Evolutionary conservation across 2,888 invertebrate species (phyloP).

Genomic region (Eristalinus sepulchralis): DNA sequence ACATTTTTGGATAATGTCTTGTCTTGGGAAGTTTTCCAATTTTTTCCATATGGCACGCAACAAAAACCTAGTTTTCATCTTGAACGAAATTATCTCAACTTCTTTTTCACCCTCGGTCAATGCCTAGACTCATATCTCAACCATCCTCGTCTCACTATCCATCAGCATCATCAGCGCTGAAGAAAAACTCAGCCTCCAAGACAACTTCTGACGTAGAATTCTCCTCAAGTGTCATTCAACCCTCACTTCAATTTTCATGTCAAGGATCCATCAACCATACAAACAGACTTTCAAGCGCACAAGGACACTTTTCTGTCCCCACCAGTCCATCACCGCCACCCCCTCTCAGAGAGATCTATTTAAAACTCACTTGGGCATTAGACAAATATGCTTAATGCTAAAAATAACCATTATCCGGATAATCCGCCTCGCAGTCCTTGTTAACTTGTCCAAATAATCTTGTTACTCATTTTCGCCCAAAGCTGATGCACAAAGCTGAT

Average conservation of each 20-base stretch:
- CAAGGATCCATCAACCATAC: neutral
- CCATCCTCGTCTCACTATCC: no score
- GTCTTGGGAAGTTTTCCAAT: no score
- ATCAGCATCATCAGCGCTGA: no score
- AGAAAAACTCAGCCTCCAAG: no score
- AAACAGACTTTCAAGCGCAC: neutral
- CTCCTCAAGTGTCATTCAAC: neutral
- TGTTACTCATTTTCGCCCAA: conserved; percentile 9
- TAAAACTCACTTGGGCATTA: neutral
- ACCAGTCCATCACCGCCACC: neutral
- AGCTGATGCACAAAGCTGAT: conserved; percentile 2
- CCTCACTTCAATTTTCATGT: neutral
- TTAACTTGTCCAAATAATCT: conserved; percentile 13
- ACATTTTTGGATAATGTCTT: no score
- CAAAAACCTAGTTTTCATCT: no score
- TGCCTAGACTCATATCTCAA: no score
- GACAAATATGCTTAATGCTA: neutral
- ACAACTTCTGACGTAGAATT: neutral
- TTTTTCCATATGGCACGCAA: no score
- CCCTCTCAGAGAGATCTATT: neutral
- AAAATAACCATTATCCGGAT: neutral
- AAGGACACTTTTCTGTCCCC: neutral
- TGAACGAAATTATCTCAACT: no score
- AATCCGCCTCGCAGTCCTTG: neutral
- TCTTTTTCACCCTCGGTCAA: no score